Evolutionary conservation across 1,140 invertebrate genomes (phyloP), one percentile per base, ranked within the genome.

Genomic region (Habropoda laboriosa): DNA sequence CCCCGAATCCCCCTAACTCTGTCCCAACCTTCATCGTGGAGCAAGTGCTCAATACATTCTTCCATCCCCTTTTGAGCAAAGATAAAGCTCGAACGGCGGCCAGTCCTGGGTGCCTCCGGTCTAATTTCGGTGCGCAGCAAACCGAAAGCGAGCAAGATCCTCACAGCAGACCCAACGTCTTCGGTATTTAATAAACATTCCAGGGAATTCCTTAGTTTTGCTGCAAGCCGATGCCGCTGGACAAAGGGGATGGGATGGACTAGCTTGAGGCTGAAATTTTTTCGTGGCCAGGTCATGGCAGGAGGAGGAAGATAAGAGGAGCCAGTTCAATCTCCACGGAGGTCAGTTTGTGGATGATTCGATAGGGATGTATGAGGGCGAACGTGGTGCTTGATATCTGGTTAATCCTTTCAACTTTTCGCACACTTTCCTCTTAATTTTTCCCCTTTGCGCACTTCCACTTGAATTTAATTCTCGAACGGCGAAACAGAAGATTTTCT

Each of bases 181-280:
- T 85, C 72, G 84, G 83, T 80, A 86, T 86, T 86, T 86, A 86
- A 86, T 86, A 86, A 86, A 86, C 85, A 86, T 86, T 86, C 85
- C 85, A 77, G 30, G 24, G 80, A 58, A 79, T 55, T 64, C 83
- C 83, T 67, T 76, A 77, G 84, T 86, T 82, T 82, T 73, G 57
- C 74, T 67, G 61, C 51, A 32, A 53, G 8, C 49, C 18, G 16
- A 73, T 53, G 27, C 38, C 30, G 18, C 30, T 30, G 49, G 38
- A 70, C 58, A 38, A 73, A 40, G 57, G 24, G 38, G 27, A 40
- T 38, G 40, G 13, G n/a, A 13, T 16, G 0, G 47, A 18, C 49
- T 51, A 16, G 38, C 42, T n/a, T 5, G 42, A 30, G 53, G 57
- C 53, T 74, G 74, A 51, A 67, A 85, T 85, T 86, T 85, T 79